Percentiles rank a stretch among this genome's conserved stretches.
Evolutionary conservation across 2,797 vertebrate genomes (phyloP).

Genomic region (Ambastaia sidthimunki): DNA sequence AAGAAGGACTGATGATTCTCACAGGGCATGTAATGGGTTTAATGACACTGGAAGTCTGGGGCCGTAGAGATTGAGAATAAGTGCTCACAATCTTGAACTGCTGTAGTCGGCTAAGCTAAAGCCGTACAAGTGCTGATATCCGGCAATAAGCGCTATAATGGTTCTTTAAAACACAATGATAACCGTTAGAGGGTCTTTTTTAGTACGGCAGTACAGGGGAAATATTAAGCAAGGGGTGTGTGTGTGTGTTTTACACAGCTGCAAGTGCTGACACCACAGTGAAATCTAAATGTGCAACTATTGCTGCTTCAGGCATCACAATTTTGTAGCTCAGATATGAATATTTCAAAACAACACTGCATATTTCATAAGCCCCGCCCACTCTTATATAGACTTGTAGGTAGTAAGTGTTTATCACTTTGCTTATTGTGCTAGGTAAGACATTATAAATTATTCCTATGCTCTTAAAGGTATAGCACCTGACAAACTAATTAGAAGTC

Average conservation of each 20-base stretch:
- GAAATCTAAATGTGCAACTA: conserved; percentile 49
- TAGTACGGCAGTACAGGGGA: conserved; percentile 35
- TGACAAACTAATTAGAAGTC: conserved; percentile 60
- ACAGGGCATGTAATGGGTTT: conserved; percentile 46
- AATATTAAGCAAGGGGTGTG: conserved; percentile 11
- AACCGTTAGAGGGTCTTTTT: conserved; percentile 55
- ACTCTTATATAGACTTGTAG: conserved; percentile 32
- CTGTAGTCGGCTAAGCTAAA: conserved; percentile 75
- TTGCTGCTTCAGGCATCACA: conserved; percentile 42
- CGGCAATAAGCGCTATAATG: conserved; percentile 66
- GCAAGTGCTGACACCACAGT: conserved; percentile 48
- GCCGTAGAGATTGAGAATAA: conserved; percentile 73
- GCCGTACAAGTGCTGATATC: conserved; percentile 63
- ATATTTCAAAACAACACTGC: conserved; percentile 55
- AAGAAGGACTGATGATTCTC: conserved; percentile 80
- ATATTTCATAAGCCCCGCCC: conserved; percentile 42
- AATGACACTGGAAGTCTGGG: conserved; percentile 48
- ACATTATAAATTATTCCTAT: conserved; percentile 51
- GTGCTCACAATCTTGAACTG: conserved; percentile 69
- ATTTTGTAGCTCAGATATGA: conserved; percentile 34
- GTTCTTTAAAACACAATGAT: conserved; percentile 69
- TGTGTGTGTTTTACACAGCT: conserved; percentile 6
- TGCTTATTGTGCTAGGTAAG: conserved; percentile 42
- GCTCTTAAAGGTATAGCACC: conserved; percentile 49
- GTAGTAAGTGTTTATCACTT: conserved; percentile 23